Base-by-base conservation (phyloP, 1,140 invertebrate species). In the Nomia melanderi region DNA sequence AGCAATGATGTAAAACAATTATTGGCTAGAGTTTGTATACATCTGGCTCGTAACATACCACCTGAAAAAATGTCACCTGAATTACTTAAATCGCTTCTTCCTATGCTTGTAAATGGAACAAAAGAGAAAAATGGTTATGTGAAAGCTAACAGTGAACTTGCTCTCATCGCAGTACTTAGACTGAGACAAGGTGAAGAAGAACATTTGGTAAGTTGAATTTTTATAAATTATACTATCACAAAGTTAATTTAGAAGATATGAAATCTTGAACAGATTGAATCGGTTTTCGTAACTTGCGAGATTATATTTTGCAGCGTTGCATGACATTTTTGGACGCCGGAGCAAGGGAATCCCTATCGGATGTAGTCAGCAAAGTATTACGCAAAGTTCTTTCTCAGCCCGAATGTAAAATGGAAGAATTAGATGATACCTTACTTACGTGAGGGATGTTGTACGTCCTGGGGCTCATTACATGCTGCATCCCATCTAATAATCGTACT, bases 81-180 rank as follows among this genome's bases (percentile, higher is more conserved):
- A 83, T 90, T 98, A 71, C 92, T 98, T 41, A 97, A 96, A 88
- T 89, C 95, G 23, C 92, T 98, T 65, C 91, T 99, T 66, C 97
- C 98, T 8, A 97, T 97, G 92, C 92, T 99, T 73, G 98, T 99
- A 2, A 99, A 99, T 93, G 98, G 98, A 69, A 98, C 98, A 27
- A 99, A 99, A 92, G 98, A 99, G 92, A 99, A 99, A 92, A 99
- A 99, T 93, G 95, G 97, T 27, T 96, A 97, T 86, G 98, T 99
- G 4, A 97, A 97, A 90, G 96, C 97, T 1, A 97, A 97, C 92
- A 97, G 98, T 74, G 98, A 99, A 94, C 95, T 96, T 79, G 98
- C 98, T 14, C 93, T 99, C 29, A 95, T 98, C 54, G 94, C 96
- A 60, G 94, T 99, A 75, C 93, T 99, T 47, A 94, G 95, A 81